Conservation (phyloP, 2,888 invertebrate genomes). For the Tortricodes alternella region DNA sequence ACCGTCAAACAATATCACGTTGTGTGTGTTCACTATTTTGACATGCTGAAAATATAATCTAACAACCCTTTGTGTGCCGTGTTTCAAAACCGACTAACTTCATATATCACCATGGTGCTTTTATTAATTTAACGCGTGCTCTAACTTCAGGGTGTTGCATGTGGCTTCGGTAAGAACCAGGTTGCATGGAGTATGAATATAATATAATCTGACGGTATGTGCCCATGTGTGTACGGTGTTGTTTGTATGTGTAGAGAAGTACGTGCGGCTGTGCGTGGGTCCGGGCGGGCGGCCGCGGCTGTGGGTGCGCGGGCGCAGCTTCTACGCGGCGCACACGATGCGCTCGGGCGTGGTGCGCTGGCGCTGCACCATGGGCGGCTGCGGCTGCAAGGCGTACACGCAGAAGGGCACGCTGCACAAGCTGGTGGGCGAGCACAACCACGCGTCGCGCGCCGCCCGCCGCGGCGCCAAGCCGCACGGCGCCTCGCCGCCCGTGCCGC, state of each 20-base stretch:
- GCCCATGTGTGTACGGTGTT: conserved; percentile 33
- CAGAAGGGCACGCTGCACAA: conserved; percentile 74
- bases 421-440: conserved; percentile 75
- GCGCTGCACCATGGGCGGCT: conserved; percentile 79
- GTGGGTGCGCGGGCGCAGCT: conserved; percentile 77
- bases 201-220: background rate
- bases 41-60: conserved; percentile 13
- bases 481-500: conserved; percentile 59
- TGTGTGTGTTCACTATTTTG: background rate
- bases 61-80: conserved; percentile 9
- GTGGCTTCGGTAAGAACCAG: background rate
- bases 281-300: conserved; percentile 75
- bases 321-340: conserved; percentile 79
- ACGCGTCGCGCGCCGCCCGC: conserved; percentile 66
- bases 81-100: conserved; percentile 20
- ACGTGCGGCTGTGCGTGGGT: conserved; percentile 71
- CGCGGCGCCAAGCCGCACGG: conserved; percentile 44
- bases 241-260: conserved; percentile 57
- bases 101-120: conserved; percentile 11
- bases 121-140: conserved; percentile 15
- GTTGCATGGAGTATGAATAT: background rate
- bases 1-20: conserved; percentile 4
- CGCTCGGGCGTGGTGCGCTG: conserved; percentile 76
- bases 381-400: conserved; percentile 77
- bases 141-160: conserved; percentile 9